Evolutionary conservation across 2,888 invertebrate species (phyloP).

Genomic region (Lamellibrachia satsuma): DNA sequence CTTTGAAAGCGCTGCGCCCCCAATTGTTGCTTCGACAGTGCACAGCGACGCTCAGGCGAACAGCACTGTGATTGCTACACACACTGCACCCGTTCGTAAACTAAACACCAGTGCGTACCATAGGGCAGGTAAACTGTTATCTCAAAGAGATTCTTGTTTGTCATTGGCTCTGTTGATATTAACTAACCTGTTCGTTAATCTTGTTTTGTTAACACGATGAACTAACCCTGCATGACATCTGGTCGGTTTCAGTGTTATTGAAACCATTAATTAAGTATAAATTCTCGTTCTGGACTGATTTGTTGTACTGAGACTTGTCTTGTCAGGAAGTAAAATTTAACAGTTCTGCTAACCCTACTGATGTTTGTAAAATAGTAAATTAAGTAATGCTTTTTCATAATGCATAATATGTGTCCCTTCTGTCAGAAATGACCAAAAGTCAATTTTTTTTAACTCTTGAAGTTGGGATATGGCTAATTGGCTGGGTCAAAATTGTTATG

Average conservation of each 20-base stretch:
- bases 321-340: neutral
- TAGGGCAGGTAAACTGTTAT: neutral
- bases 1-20: slow-evolving; percentile 10
- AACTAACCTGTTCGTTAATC: neutral
- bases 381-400: no score
- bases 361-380: neutral
- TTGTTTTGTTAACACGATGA: neutral
- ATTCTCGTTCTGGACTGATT: neutral
- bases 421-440: neutral
- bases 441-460: neutral
- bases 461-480: no score
- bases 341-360: neutral
- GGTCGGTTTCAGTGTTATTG: neutral
- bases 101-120: slow-evolving; percentile 13
- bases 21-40: neutral
- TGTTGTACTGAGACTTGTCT: neutral
- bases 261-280: neutral
- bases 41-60: neutral
- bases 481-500: no score
- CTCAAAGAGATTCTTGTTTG: neutral
- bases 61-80: neutral
- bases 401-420: neutral
- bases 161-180: neutral
- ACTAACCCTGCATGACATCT: neutral
- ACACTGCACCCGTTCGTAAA: neutral